Evolutionary conservation across 2,113 vertebrate species (phyloP).

Genomic region (Podiceps cristatus): DNA sequence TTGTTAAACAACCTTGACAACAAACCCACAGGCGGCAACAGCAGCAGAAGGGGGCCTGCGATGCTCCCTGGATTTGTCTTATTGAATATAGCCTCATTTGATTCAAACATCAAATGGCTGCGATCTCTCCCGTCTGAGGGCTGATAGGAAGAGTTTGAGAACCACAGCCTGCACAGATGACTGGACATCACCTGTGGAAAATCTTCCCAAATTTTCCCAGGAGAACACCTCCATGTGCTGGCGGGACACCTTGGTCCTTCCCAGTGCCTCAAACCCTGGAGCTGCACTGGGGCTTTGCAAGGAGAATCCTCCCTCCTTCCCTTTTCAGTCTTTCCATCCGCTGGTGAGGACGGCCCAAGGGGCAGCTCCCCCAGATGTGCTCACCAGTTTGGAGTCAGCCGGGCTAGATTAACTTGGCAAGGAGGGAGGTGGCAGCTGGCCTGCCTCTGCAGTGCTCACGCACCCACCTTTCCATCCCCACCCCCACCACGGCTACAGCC

Average conservation of each 20-base stretch:
- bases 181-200: not conserved
- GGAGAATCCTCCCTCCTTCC: not conserved
- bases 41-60: not conserved
- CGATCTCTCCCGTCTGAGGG: not conserved
- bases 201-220: not conserved
- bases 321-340: not conserved
- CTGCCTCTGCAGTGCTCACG: not conserved
- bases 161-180: not conserved
- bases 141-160: not conserved
- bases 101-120: not conserved
- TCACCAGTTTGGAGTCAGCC: not conserved
- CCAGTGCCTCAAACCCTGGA: not conserved
- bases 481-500: not conserved
- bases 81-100: constrained; percentile 24
- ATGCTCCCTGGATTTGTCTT: constrained; percentile 1
- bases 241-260: not conserved
- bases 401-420: not conserved
- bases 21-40: constrained; percentile 41
- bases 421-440: accelerated
- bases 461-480: accelerated
- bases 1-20: constrained; percentile 69
- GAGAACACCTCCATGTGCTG: not conserved
- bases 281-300: not conserved
- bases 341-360: not conserved
- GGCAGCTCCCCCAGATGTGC: not conserved